Base-by-base conservation (phyloP, 2,113 vertebrate species). In the Calypte anna region DNA sequence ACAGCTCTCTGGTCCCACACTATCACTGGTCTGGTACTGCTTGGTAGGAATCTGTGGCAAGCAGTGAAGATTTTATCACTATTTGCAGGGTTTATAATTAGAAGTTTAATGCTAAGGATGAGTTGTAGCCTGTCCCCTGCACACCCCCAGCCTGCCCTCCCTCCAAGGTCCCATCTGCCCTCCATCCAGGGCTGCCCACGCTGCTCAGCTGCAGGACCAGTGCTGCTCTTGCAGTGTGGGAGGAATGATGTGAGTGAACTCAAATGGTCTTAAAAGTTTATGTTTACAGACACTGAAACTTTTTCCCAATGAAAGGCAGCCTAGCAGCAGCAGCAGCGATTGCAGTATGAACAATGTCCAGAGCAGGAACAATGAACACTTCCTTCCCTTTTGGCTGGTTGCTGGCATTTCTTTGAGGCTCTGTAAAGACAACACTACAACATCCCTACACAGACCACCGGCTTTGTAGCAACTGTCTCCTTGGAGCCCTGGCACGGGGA, bases 341-440 rank as follows among this genome's bases (percentile, higher is more conserved):
- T 57, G 10, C 2, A 2, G 15, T 31, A 23, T 22, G 24, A 16
- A 4, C 22, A 9, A 82, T 38, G 50, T 87, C 86, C 84, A 64
- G 59, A 67, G 75, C 68, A 31, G 93, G 62, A 87, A 91, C 97
- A 95, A 94, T 80, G 94, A 90, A 51, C 57, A n/a, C 84, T 95
- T 84, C 90, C 69, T 30, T 84, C 90, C 66, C 27, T 44, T 82
- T 12, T 82, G 73, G 50, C 69, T 14, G 2, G 51, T 10, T 31
- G 68, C 89, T 93, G 91, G 31, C n/a, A 6, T 81, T 82, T 94
- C 92, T 90, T 73, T 86, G 90, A 63, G 66, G 62, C 78, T 86
- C 58, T 62, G 66, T 44, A 72, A 63, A 84, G 95, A 89, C 88
- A 95, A 79, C 21, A 31, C 68, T 88, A 44, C 78, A 68, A 40